Evolutionary conservation across 2,888 invertebrate species (phyloP).

Genomic region (Agonum fuliginosum): DNA sequence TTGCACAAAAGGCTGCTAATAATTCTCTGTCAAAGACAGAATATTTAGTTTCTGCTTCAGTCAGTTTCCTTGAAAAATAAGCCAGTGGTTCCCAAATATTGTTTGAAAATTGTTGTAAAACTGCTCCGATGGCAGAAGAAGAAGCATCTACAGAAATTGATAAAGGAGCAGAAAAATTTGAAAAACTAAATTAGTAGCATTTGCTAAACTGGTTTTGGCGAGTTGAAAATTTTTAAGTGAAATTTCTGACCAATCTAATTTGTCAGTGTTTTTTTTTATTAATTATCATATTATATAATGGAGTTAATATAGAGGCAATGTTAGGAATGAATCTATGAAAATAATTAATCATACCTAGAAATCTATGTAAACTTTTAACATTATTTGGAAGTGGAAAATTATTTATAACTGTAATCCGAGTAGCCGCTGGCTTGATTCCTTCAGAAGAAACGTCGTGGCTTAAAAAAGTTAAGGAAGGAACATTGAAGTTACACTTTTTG

Average conservation of each 20-base stretch:
- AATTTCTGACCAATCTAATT: neutral
- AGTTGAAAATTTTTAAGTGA: neutral
- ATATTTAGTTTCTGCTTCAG: neutral
- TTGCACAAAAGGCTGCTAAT: neutral
- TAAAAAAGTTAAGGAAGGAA: too few relatives aligned
- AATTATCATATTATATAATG: neutral
- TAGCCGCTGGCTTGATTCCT: neutral
- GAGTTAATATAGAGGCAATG: neutral
- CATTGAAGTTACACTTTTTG: too few relatives aligned
- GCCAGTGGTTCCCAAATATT: neutral
- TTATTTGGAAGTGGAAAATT: neutral
- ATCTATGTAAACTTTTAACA: constrained; percentile 39
- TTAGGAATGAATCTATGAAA: constrained; percentile 57
- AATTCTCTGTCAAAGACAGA: neutral
- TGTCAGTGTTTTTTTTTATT: neutral
- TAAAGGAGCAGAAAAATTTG: neutral
- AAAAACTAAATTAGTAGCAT: neutral
- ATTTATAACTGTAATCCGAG: neutral
- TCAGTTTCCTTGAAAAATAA: neutral
- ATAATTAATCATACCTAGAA: constrained; percentile 67
- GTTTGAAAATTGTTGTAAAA: neutral
- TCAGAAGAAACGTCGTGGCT: neutral
- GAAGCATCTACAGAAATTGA: neutral
- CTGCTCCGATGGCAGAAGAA: neutral
- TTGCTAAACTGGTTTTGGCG: neutral